Percentiles rank a stretch among this genome's conserved stretches.
Evolutionary conservation across 2,797 vertebrate genomes (phyloP).

Genomic region (Rhyacichthys aspro): DNA sequence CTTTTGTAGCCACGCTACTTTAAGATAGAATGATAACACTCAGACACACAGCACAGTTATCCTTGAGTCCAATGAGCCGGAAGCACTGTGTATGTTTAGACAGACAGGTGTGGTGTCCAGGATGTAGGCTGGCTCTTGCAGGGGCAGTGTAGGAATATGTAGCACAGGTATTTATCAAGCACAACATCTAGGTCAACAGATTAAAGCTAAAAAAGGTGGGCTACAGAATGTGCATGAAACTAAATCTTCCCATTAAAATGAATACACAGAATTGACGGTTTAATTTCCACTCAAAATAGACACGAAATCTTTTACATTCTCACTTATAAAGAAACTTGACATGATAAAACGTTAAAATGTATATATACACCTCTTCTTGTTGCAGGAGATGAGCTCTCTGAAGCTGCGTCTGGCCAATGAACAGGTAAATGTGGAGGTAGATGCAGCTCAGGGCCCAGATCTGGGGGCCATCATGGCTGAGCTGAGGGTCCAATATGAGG

Average conservation of each 20-base stretch:
- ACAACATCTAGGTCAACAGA: neutral
- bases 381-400: conserved; percentile 75
- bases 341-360: neutral
- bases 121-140: conserved; percentile 40
- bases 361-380: neutral
- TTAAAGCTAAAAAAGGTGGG: neutral
- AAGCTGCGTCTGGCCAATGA: conserved; percentile 74
- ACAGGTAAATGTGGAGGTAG: conserved; percentile 84
- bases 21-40: conserved; percentile 35
- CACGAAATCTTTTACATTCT: no score
- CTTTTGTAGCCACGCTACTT: conserved; percentile 27
- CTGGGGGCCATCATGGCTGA: conserved; percentile 79
- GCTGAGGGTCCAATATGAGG: conserved; percentile 83
- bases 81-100: conserved; percentile 47
- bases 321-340: neutral
- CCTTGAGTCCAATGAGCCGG: conserved; percentile 10
- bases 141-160: neutral
- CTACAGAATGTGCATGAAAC: neutral
- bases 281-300: no score
- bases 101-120: conserved; percentile 64
- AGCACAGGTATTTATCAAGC: conserved; percentile 1
- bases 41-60: conserved; percentile 24
- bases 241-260: neutral
- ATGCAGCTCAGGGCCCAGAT: conserved; percentile 81
- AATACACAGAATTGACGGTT: no score